Evolutionary conservation across 2,888 invertebrate species (phyloP).

Genomic region (Andrena bucephala): DNA sequence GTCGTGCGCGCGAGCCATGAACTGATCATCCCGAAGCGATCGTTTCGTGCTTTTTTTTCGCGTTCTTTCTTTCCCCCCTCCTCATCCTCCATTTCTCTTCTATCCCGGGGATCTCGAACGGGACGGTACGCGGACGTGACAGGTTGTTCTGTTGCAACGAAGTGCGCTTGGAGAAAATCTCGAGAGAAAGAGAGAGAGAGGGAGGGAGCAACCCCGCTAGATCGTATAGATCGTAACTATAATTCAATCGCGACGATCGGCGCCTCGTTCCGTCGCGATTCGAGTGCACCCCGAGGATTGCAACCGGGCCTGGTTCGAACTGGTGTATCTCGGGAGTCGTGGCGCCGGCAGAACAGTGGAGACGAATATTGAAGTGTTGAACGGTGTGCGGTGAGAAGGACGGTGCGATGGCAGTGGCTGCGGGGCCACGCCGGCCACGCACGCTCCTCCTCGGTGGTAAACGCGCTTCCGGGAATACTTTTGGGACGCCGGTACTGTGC

Average conservation of each 20-base stretch:
- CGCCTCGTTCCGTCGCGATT: no score
- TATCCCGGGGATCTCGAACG: not conserved
- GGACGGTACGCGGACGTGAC: not conserved
- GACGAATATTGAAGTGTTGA: conserved; percentile 46
- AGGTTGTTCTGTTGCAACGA: not conserved
- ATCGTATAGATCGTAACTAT: no score
- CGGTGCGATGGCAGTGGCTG: conserved; percentile 82
- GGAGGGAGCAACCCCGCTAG: no score
- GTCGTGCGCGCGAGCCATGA: conserved; percentile 78
- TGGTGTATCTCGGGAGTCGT: conserved; percentile 8
- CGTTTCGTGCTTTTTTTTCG: conserved; percentile 68
- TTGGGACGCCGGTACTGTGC: conserved; percentile 49
- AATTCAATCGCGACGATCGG: no score
- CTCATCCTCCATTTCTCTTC: conserved; percentile 5
- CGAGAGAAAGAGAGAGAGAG: no score
- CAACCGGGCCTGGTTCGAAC: conserved; percentile 7
- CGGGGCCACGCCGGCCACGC: conserved; percentile 79
- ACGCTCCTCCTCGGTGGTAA: conserved; percentile 75
- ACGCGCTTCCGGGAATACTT: conserved; percentile 67
- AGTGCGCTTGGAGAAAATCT: not conserved
- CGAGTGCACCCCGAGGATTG: not conserved
- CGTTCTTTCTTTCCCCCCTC: conserved; percentile 42
- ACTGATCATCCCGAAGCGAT: conserved; percentile 71
- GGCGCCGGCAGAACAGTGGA: conserved; percentile 43
- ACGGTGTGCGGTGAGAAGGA: conserved; percentile 67